Evolutionary conservation across 1,140 invertebrate species (phyloP).

Genomic region (Marisa cornuarietis): DNA sequence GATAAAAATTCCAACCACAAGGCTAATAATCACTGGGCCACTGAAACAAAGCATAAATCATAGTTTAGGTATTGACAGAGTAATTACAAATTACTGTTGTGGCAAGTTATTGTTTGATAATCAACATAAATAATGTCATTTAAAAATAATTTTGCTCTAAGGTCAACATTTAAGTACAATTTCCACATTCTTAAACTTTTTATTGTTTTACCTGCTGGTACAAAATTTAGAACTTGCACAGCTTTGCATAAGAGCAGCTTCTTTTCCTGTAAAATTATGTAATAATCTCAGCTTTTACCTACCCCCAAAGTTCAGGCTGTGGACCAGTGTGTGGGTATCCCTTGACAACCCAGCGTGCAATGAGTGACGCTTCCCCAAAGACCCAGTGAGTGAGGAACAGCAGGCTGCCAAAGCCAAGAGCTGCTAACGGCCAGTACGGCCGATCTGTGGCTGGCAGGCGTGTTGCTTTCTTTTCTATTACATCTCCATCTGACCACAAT

Average conservation of each 20-base stretch:
- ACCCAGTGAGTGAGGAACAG: constrained; percentile 60
- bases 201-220: no score
- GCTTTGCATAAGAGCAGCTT: no score
- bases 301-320: constrained; percentile 61
- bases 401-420: constrained; percentile 62
- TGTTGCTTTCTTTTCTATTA: no score
- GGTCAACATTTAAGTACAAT: no score
- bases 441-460: constrained; percentile 5
- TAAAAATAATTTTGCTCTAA: no score
- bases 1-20: constrained; percentile 44
- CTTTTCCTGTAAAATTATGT: no score
- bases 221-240: no score
- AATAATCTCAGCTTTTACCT: constrained; percentile 20
- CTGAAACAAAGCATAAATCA: constrained; percentile 29
- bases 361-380: constrained; percentile 63
- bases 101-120: no score
- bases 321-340: constrained; percentile 62
- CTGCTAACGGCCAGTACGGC: constrained; percentile 47
- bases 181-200: no score
- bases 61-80: not conserved
- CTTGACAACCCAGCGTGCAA: constrained; percentile 60
- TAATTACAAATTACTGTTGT: no score
- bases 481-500: no score
- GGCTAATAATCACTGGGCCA: constrained; percentile 39
- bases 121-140: no score